phyloP scores from a whole-genome alignment of 2,888 invertebrate species.

The Clanis bilineata region DNA sequence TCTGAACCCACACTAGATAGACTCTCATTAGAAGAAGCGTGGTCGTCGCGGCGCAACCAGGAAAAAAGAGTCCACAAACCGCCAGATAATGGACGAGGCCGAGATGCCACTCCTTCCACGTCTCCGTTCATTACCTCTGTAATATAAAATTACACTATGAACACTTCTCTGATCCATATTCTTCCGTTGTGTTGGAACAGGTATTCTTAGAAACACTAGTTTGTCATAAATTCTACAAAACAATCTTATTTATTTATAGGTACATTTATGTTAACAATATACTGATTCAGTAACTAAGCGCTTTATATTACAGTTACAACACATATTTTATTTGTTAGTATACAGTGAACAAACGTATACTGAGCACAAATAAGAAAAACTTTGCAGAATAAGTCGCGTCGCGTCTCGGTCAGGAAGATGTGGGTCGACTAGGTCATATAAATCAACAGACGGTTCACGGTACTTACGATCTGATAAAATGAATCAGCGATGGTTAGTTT shows the following conservation, averaged over 20 bases:
- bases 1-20: constrained; percentile 87
- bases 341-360: constrained; percentile 10
- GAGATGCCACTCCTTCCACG: constrained; percentile 51
- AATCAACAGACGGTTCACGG: constrained; percentile 29
- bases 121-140: constrained; percentile 70
- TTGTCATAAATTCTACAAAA: neutral
- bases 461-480: constrained; percentile 58
- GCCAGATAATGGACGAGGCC: constrained; percentile 71
- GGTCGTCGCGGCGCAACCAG: constrained; percentile 86
- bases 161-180: neutral
- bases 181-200: neutral
- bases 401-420: neutral
- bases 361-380: constrained; percentile 13
- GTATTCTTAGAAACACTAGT: neutral
- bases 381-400: constrained; percentile 6
- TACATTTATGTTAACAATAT: neutral
- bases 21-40: constrained; percentile 72
- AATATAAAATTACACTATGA: constrained; percentile 13
- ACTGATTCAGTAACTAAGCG: too few relatives aligned
- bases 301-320: too few relatives aligned
- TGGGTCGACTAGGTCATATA: constrained; percentile 16
- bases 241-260: neutral
- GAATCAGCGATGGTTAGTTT: constrained; percentile 45
- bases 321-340: neutral
- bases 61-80: constrained; percentile 85